A percentile compares a stretch with the other conserved stretches of the same genome.
Evolutionary conservation across 2,888 invertebrate species (phyloP).

Genomic region (Teleogryllus oceanicus): DNA sequence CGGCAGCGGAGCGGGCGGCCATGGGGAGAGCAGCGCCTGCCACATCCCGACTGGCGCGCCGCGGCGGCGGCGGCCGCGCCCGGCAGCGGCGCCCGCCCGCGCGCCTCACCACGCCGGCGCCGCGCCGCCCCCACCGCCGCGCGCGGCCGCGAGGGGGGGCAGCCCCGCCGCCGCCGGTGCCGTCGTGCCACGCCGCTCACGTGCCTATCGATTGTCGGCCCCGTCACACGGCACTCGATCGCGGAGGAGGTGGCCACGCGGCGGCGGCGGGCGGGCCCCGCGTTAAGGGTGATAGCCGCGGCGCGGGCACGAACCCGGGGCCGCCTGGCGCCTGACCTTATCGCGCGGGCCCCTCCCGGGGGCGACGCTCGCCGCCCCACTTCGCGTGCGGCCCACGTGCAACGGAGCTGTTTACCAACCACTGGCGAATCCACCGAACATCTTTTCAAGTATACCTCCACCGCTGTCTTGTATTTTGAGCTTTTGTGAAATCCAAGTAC

Average conservation of each 20-base stretch:
- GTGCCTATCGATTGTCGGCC: constrained; percentile 10
- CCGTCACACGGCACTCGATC: constrained; percentile 8
- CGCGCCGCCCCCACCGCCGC: constrained; percentile 1
- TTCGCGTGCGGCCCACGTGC: too few species aligned
- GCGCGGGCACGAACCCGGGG: not conserved
- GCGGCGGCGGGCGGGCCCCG: not conserved
- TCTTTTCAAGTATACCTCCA: too few species aligned
- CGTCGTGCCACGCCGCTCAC: not conserved
- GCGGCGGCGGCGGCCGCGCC: not conserved
- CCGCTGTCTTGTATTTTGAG: too few species aligned
- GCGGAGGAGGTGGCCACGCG: not conserved
- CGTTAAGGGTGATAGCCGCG: not conserved
- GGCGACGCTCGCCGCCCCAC: too few species aligned
- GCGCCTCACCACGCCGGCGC: not conserved
- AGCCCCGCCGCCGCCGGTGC: not conserved
- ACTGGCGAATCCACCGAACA: too few species aligned
- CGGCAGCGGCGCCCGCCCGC: not conserved
- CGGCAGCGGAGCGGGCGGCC: constrained; percentile 5
- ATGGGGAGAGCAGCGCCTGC: not conserved
- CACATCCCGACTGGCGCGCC: constrained; percentile 7
- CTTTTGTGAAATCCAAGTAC: too few species aligned
- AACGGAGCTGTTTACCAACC: too few species aligned
- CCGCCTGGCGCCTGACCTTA: not conserved
- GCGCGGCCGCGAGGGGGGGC: not conserved
- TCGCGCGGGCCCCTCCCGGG: not conserved